Percentiles rank a stretch among this genome's conserved stretches.
Evolutionary conservation across 1,140 invertebrate genomes (phyloP).

Genomic region (Lutraria rhynchaena): DNA sequence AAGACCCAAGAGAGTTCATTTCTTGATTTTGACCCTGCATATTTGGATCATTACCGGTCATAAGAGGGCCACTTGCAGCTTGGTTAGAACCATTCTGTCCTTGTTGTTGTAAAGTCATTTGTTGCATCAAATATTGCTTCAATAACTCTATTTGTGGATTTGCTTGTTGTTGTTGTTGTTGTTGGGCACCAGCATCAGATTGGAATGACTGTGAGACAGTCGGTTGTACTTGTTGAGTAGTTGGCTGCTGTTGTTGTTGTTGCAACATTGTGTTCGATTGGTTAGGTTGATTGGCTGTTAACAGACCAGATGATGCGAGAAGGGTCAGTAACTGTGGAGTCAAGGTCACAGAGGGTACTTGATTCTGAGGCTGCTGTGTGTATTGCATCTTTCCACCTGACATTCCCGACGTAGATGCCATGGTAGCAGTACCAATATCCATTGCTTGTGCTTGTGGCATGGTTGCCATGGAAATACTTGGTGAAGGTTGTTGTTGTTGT

Average conservation of each 20-base stretch:
- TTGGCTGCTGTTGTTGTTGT: slow-evolving; percentile 2
- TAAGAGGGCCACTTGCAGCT: not conserved
- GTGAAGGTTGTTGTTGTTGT: not conserved
- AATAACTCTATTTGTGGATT: slow-evolving; percentile 31
- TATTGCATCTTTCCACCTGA: slow-evolving; percentile 47
- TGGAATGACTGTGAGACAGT: not conserved
- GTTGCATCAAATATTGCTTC: slow-evolving; percentile 20
- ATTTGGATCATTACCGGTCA: slow-evolving; percentile 28
- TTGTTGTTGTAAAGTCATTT: not conserved
- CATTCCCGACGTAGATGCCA: slow-evolving; percentile 16
- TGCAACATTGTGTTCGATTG: slow-evolving; percentile 3
- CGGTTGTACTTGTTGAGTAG: not conserved
- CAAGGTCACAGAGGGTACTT: slow-evolving; percentile 21
- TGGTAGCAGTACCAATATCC: not conserved
- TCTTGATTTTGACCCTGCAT: slow-evolving; percentile 26
- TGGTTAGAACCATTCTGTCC: not conserved
- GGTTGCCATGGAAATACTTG: not conserved
- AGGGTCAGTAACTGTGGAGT: slow-evolving; percentile 23
- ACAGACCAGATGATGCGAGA: slow-evolving; percentile 1
- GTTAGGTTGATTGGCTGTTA: not conserved
- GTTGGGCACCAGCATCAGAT: not conserved
- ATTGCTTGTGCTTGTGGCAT: not conserved
- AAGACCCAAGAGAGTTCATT: slow-evolving; percentile 31
- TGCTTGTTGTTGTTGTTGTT: slow-evolving; percentile 1
- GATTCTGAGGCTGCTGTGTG: not conserved